Percentiles rank a stretch among this genome's conserved stretches.
These are phyloP conservation scores for Colius striatus DNA, from an alignment of 2,113 vertebrate species.

Conservation along the genomic window DNA sequence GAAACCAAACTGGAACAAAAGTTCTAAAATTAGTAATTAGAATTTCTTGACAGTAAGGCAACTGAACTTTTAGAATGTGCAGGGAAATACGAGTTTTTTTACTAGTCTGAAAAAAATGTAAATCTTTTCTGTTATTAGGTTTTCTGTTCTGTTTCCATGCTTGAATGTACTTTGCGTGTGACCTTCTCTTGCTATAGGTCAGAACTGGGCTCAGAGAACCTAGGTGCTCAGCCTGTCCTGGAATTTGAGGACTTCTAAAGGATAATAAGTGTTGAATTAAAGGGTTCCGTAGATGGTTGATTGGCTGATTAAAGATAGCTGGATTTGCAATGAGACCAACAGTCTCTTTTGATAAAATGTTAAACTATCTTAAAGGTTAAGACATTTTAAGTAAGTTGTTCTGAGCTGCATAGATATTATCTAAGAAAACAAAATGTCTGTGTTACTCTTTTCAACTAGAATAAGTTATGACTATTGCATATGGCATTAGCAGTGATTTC, in stretches of 20 bases:
- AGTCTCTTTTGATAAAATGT: not conserved
- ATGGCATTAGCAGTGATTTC: not conserved
- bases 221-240: not conserved
- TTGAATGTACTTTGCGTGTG: not conserved
- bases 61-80: not conserved
- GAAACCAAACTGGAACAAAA: not conserved
- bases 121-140: not conserved
- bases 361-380: not conserved
- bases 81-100: fast-evolving
- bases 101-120: not conserved
- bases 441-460: not conserved
- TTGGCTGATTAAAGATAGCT: not conserved
- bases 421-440: not conserved
- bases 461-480: not conserved
- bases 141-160: not conserved
- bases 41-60: not conserved
- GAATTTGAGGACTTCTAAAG: not conserved
- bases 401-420: not conserved
- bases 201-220: not conserved
- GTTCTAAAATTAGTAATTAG: not conserved
- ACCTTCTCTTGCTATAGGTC: not conserved
- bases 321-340: not conserved
- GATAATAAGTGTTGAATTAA: not conserved
- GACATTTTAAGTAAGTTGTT: not conserved
- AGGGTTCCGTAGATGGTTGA: not conserved